Evolutionary conservation across 1,140 invertebrate genomes (phyloP), one percentile per base, ranked within the genome.

Genomic region (Aphelinus certus): DNA sequence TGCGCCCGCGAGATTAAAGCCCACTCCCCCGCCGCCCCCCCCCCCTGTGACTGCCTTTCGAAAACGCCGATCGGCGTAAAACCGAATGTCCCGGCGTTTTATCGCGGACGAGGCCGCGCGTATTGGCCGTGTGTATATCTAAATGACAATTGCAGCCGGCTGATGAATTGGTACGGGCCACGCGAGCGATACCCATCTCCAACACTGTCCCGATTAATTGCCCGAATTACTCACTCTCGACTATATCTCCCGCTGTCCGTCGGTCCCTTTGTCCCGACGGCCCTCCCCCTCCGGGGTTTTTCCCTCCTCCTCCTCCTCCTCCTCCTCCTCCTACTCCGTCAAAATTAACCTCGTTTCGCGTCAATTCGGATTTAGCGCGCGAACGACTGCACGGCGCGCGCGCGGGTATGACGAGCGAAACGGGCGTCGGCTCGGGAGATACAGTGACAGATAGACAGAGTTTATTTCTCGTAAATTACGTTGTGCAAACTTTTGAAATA

Each of bases 141-240:
- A 48, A 73, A 73, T 26, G 63, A 66, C 56, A 57, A 46, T 57
- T 64, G 58, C 64, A 73, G 56, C 51, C 62, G 47, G 47, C 71
- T 66, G 71, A 73, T 66, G 56, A 73, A 73, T 73, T 73, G 63
- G 71, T 62, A 46, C 45, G 70, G 70, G 49, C 10, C 51, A 42
- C 6, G 69, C 26, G 6, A 26, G 3, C 53, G 61, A 56, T 57
- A 64, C 49, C 49, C 61, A 66, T 66, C 67, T 66, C 53, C 61
- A 46, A 43, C 70, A 65, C 65, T 72, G 61, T 64, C 62, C 56
- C 71, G 71, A 73, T 73, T 46, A 65, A 73, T 73, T 73, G 47
- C 43, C 47, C 42, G 61, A 63, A 71, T 71, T 71, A 71, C 69
- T 71, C 69, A 63, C 42, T 61, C 42, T 26, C 26, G 43, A 46